Conservation (phyloP, 2,888 invertebrate genomes). For the Pteria penguin region DNA sequence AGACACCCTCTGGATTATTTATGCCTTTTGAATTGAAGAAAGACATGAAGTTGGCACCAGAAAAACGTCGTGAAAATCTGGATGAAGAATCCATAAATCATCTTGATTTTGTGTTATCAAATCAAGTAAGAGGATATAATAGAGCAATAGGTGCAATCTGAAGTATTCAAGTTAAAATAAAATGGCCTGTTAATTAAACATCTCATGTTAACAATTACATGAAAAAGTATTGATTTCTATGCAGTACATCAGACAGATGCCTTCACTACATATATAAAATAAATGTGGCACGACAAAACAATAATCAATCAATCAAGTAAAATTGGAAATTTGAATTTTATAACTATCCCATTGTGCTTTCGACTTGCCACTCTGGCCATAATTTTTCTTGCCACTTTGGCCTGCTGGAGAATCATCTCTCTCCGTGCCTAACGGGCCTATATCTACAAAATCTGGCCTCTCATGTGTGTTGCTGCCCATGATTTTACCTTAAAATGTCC, state of each 20-base stretch:
- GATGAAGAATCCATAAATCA: conserved; percentile 45
- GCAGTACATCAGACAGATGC: no score
- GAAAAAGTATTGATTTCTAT: no score
- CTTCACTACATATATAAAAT: no score
- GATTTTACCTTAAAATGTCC: background rate
- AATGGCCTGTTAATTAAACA: no score
- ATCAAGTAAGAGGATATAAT: conserved; percentile 26
- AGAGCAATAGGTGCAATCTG: no score
- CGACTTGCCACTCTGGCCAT: no score
- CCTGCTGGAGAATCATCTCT: background rate
- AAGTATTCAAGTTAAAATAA: no score
- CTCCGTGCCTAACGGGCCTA: background rate
- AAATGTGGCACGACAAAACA: background rate
- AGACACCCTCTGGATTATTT: conserved; percentile 68
- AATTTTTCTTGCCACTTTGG: no score
- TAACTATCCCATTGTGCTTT: background rate
- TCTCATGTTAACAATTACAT: no score
- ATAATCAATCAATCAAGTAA: no score
- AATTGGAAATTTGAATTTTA: background rate
- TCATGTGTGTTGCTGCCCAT: background rate
- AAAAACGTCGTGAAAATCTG: conserved; percentile 82
- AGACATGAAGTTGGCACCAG: conserved; percentile 93
- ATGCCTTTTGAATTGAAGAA: conserved; percentile 85
- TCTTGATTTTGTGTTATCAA: conserved; percentile 48
- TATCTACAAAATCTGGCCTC: background rate